Percentiles rank a stretch among this genome's conserved stretches.
Evolutionary conservation across 2,797 vertebrate genomes (phyloP).

Genomic region (Poliocrania exsul): DNA sequence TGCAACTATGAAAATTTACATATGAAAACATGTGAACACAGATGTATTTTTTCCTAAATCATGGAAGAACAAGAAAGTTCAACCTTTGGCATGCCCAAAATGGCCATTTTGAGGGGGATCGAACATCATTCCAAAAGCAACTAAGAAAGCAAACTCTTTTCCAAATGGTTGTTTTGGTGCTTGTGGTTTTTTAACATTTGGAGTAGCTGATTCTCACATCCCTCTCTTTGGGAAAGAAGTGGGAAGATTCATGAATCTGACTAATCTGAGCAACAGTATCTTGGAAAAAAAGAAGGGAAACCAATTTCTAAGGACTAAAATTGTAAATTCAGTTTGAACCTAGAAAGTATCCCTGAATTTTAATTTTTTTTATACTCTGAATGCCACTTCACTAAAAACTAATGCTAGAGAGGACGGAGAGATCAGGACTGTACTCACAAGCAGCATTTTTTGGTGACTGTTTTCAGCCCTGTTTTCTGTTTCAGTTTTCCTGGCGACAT

Average conservation of each 20-base stretch:
- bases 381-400: background rate
- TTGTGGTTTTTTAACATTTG: background rate
- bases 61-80: background rate
- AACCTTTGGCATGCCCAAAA: background rate
- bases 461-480: background rate
- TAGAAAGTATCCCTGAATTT: background rate
- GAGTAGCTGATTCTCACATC: slow-evolving; percentile 19
- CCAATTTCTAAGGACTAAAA: background rate
- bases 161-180: background rate
- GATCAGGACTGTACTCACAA: background rate
- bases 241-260: slow-evolving; percentile 28
- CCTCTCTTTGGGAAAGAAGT: slow-evolving; percentile 10
- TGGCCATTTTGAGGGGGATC: background rate
- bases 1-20: background rate
- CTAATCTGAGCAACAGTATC: slow-evolving; percentile 7
- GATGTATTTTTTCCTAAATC: background rate
- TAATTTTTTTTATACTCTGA: background rate
- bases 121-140: background rate
- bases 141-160: background rate
- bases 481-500: background rate
- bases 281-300: background rate
- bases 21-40: background rate
- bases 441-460: background rate
- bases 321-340: background rate
- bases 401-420: background rate